Conservation (phyloP, 2,888 invertebrate species). For the Acronicta leporina region DNA sequence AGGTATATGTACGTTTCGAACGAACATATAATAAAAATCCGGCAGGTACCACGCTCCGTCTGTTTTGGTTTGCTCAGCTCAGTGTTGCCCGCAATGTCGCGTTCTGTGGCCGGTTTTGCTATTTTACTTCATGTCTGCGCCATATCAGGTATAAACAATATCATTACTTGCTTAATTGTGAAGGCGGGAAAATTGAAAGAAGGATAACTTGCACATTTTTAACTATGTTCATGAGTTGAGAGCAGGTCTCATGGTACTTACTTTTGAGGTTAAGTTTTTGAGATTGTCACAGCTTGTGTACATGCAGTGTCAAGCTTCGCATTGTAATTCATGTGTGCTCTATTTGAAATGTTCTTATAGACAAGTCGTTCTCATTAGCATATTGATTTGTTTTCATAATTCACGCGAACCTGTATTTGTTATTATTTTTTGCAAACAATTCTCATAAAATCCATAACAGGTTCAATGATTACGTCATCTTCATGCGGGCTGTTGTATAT, state of each 20-base stretch:
- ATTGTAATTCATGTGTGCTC: neutral
- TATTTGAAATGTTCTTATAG: neutral
- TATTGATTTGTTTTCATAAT: neutral
- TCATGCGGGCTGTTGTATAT: neutral
- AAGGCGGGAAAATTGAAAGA: neutral
- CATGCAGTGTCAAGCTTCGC: neutral
- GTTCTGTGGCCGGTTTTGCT: slow-evolving; percentile 35
- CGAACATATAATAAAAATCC: slow-evolving; percentile 13
- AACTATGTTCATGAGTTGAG: neutral
- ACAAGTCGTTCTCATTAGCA: neutral
- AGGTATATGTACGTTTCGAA: slow-evolving; percentile 3
- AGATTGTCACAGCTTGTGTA: neutral
- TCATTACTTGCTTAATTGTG: neutral
- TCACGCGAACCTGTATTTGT: neutral
- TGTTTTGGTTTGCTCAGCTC: slow-evolving; percentile 20
- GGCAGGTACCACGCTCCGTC: slow-evolving; percentile 1
- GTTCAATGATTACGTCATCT: slow-evolving; percentile 3
- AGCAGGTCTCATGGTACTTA: neutral
- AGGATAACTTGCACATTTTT: neutral
- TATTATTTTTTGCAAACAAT: neutral
- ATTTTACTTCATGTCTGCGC: slow-evolving; percentile 20
- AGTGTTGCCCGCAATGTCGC: slow-evolving; percentile 40
- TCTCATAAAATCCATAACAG: neutral
- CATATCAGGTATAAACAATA: slow-evolving; percentile 36
- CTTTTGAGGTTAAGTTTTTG: neutral